Evolutionary conservation across 1,140 invertebrate genomes (phyloP).

Genomic region (Hycleus phaleratus): DNA sequence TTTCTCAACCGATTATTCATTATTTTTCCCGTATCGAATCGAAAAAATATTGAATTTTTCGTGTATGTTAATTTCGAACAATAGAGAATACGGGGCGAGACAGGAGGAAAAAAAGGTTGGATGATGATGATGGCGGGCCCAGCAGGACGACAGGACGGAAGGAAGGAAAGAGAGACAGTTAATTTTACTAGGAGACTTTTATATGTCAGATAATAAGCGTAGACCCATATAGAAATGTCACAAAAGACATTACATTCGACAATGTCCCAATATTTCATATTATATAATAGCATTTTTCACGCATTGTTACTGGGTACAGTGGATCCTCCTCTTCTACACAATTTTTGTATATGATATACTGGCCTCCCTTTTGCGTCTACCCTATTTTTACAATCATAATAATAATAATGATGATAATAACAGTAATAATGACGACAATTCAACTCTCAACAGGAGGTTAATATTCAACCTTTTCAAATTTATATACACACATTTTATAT

Average conservation of each 20-base stretch:
- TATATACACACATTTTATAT: no score
- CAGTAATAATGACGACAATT: constrained; percentile 2
- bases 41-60: no score
- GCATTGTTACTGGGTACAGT: constrained; percentile 4
- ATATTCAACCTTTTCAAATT: not conserved
- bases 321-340: no score
- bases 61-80: no score
- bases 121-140: no score
- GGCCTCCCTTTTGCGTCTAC: not conserved
- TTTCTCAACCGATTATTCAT: no score
- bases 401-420: no score
- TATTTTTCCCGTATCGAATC: no score
- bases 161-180: not conserved
- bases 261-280: constrained; percentile 9
- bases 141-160: no score
- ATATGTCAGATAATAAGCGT: constrained; percentile 13
- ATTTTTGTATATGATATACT: not conserved
- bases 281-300: constrained; percentile 11
- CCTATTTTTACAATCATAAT: no score
- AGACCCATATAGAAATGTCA: constrained; percentile 12
- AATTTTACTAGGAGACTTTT: constrained; percentile 9
- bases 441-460: constrained; percentile 1
- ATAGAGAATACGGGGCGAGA: no score
- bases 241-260: constrained; percentile 14
- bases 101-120: no score